Evolutionary conservation across 2,113 vertebrate genomes (phyloP).

Genomic region (Brienomyrus brachyistius): DNA sequence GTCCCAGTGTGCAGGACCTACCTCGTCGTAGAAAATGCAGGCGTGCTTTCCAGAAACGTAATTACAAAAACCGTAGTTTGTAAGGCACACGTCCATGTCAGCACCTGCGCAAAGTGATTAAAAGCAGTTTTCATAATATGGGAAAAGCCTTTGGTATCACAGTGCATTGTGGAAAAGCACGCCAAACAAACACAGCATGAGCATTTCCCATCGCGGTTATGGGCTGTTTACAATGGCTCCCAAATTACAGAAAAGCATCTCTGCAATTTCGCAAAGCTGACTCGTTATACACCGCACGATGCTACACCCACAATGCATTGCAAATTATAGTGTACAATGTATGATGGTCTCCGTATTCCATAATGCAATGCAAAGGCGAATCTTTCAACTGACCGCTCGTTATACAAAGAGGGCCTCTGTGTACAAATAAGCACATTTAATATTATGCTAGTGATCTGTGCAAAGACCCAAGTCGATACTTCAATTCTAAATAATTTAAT

Average conservation of each 20-base stretch:
- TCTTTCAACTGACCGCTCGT: not conserved
- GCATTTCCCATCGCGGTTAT: not conserved
- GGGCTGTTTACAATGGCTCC: not conserved
- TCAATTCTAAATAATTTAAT: not conserved
- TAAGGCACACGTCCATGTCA: slow-evolving; percentile 99
- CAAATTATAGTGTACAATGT: not conserved
- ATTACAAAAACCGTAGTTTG: slow-evolving; percentile 96
- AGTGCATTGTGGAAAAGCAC: not conserved
- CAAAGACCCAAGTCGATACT: not conserved
- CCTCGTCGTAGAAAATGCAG: slow-evolving; percentile 98
- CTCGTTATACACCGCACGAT: not conserved
- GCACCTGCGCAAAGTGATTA: slow-evolving; percentile 66
- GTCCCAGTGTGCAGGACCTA: slow-evolving; percentile 40
- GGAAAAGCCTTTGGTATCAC: not conserved
- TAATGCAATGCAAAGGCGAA: not conserved
- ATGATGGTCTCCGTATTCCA: not conserved
- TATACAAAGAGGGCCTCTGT: not conserved
- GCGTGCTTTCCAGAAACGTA: slow-evolving; percentile 95
- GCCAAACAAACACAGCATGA: not conserved
- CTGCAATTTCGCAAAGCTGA: not conserved
- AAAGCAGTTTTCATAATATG: no score
- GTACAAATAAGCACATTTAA: not conserved
- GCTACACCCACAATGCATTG: not conserved
- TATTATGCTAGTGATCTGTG: not conserved
- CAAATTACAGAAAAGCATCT: not conserved